Conservation (phyloP, 2,888 invertebrate genomes). For the Elegia similella region DNA sequence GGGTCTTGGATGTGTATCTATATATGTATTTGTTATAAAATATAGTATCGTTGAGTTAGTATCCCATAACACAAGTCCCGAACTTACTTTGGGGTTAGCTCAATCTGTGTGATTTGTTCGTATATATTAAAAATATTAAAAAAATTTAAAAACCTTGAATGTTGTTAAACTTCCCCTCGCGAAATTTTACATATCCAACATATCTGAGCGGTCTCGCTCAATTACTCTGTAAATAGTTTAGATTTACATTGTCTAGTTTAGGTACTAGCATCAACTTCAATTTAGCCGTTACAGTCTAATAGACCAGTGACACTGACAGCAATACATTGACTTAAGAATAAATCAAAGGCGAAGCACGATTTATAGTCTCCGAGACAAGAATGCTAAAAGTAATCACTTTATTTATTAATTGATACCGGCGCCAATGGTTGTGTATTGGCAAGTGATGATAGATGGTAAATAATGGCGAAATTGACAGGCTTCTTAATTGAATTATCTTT, state of each 20-base stretch:
- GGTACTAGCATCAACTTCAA: not conserved
- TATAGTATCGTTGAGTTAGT: no score
- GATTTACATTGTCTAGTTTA: not conserved
- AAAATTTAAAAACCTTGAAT: no score
- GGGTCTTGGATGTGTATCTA: no score
- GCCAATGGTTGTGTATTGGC: not conserved
- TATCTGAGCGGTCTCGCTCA: no score
- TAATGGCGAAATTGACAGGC: not conserved
- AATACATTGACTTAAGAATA: not conserved
- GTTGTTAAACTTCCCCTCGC: no score
- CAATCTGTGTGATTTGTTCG: no score
- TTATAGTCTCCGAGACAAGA: not conserved
- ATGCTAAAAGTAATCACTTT: not conserved
- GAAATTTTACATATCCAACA: no score
- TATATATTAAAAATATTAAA: no score
- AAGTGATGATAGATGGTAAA: not conserved
- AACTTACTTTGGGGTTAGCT: no score
- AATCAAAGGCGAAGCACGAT: slow-evolving; percentile 3
- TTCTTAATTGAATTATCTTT: not conserved
- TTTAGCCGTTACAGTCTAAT: not conserved
- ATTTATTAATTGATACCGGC: not conserved
- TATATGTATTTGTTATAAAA: no score
- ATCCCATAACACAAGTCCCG: no score
- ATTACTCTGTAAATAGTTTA: no score
- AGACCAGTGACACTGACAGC: not conserved